Conservation (phyloP, 2,113 vertebrate genomes). For the Mesitornis unicolor region DNA sequence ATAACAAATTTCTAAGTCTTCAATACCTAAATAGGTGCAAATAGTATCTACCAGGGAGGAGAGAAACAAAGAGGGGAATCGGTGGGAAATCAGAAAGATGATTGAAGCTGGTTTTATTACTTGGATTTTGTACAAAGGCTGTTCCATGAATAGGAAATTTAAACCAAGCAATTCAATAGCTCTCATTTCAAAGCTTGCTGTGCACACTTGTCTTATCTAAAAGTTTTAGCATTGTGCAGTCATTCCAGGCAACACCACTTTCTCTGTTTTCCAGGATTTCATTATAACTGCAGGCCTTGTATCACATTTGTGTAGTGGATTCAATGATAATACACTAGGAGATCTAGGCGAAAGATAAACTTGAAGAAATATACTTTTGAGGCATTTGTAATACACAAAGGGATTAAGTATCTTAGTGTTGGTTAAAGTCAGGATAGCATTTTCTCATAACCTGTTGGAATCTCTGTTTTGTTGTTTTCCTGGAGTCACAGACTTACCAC, state of each 20-base stretch:
- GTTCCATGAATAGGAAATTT: constrained; percentile 17
- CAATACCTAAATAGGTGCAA: not conserved
- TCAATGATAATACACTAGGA: not conserved
- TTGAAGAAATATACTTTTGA: constrained; percentile 6
- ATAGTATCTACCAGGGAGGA: not conserved
- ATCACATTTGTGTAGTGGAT: not conserved
- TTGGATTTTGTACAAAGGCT: not conserved
- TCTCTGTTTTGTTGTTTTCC: not conserved
- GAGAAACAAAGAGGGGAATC: not conserved
- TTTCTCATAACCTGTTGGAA: constrained; percentile 54
- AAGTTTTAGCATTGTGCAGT: not conserved
- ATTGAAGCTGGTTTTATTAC: not conserved
- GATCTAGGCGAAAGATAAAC: constrained; percentile 13
- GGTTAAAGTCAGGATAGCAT: not conserved
- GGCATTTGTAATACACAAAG: not conserved
- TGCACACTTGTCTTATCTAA: not conserved
- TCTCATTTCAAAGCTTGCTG: constrained; percentile 7
- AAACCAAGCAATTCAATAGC: not conserved
- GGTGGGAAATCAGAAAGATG: not conserved
- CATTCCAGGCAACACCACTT: not conserved
- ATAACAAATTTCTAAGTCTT: not conserved
- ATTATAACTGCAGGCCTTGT: not conserved
- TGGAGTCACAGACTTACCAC: not conserved
- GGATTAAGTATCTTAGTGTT: not conserved
- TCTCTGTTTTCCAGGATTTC: constrained; percentile 10